Evolutionary conservation across 2,113 vertebrate genomes (phyloP).

Genomic region (Aramus guarauna): DNA sequence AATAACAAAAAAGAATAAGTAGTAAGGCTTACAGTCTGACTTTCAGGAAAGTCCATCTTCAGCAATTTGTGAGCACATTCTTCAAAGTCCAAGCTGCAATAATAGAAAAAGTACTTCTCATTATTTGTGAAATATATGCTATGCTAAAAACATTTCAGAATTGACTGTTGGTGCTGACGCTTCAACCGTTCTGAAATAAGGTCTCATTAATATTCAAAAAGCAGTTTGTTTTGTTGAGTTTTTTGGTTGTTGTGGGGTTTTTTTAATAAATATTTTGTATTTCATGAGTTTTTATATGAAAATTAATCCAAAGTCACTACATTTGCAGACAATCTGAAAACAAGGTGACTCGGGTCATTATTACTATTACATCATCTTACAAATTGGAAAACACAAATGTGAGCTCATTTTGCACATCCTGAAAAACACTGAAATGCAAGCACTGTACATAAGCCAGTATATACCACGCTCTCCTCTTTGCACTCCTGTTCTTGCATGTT

Average conservation of each 20-base stretch:
- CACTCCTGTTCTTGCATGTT: not conserved
- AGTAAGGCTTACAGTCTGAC: conserved; percentile 85
- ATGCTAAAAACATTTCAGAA: not conserved
- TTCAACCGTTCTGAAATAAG: not conserved
- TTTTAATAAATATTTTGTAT: not conserved
- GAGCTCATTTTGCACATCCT: not conserved
- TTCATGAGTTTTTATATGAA: not conserved
- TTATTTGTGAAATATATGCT: not conserved
- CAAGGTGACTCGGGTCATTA: conserved; percentile 38
- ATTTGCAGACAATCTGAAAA: conserved; percentile 50
- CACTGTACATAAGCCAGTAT: not conserved
- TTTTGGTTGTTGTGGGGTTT: not conserved
- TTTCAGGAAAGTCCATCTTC: conserved; percentile 98
- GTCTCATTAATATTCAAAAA: not conserved
- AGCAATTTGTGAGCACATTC: conserved; percentile 96
- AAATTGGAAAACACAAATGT: conserved; percentile 18
- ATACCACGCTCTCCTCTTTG: not conserved
- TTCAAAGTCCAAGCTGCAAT: conserved; percentile 94
- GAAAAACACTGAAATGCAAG: conserved; percentile 24
- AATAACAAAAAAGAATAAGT: not conserved
- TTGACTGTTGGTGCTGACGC: not conserved
- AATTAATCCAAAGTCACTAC: conserved; percentile 27
- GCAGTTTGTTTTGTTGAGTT: not conserved
- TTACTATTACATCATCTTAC: conserved; percentile 30
- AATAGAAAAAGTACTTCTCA: conserved; percentile 2